These are phyloP conservation scores for Valencia hispanica DNA, from an alignment of 2,797 vertebrate species.

Conservation along the genomic window DNA sequence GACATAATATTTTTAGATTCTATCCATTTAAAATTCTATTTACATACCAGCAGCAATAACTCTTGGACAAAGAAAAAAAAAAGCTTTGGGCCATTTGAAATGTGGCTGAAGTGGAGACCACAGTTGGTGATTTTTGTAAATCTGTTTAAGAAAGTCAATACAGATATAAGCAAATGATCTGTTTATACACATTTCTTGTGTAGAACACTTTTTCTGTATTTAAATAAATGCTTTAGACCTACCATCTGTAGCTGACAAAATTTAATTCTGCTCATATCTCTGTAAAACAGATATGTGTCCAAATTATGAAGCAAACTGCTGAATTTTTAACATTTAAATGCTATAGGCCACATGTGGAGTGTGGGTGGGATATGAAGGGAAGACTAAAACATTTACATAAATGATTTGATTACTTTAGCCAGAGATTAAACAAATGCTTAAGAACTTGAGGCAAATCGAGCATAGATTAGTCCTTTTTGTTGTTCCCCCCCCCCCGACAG, in stretches of 20 bases:
- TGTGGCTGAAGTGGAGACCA: not conserved
- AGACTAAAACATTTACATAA: slow-evolving; percentile 29
- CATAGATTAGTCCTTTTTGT: slow-evolving; percentile 4
- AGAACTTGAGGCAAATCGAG: slow-evolving; percentile 12
- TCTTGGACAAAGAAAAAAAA: not conserved
- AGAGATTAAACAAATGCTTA: slow-evolving; percentile 13
- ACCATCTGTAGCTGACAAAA: not conserved
- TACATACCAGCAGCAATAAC: not conserved
- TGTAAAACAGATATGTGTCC: not conserved
- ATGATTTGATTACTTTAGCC: slow-evolving; percentile 23
- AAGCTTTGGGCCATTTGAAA: not conserved
- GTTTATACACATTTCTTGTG: not conserved
- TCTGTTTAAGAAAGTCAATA: not conserved
- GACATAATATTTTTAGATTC: not conserved
- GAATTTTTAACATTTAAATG: not conserved
- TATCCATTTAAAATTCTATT: too few species aligned
- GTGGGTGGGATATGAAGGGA: not conserved
- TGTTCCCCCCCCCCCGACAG: too few species aligned
- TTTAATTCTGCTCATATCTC: not conserved
- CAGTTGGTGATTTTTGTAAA: not conserved
- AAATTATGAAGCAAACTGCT: not conserved
- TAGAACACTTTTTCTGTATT: not conserved
- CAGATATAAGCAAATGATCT: not conserved
- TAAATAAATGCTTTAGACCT: not conserved
- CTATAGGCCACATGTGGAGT: not conserved